Percentiles rank a stretch among this genome's conserved stretches.
Evolutionary conservation across 53 echinoderm and acorn worm genomes (phyloP).

Genomic region (Pentamera pediparva): DNA sequence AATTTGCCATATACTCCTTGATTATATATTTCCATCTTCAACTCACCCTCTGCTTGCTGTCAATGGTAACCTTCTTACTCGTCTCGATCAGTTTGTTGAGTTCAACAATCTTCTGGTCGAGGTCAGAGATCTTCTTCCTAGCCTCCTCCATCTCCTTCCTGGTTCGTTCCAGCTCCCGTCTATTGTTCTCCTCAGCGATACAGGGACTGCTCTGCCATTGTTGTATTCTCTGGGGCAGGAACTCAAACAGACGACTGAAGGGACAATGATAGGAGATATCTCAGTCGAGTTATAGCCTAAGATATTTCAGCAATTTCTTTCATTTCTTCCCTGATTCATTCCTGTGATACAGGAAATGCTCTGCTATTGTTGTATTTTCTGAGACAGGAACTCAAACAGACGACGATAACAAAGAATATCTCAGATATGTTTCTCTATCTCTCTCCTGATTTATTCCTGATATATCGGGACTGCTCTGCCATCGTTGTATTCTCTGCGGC

Average conservation of each 20-base stretch:
- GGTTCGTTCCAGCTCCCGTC: constrained; percentile 67
- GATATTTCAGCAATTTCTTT: too few relatives aligned
- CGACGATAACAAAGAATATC: constrained; percentile 7
- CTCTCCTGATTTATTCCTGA: constrained; percentile 77
- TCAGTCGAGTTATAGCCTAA: too few relatives aligned
- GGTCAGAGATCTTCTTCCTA: constrained; percentile 82
- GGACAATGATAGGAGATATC: not conserved
- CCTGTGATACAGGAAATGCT: constrained; percentile 90
- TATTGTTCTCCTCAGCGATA: constrained; percentile 92
- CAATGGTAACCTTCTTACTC: constrained; percentile 70
- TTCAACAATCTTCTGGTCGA: constrained; percentile 75
- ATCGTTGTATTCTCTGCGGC: constrained; percentile 89
- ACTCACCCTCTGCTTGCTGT: constrained; percentile 6
- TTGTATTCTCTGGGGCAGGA: constrained; percentile 89
- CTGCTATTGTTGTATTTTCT: constrained; percentile 95
- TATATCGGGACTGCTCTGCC: constrained; percentile 93
- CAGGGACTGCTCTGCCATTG: constrained; percentile 98
- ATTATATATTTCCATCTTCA: too few relatives aligned
- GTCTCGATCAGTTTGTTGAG: constrained; percentile 66
- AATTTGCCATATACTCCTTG: too few relatives aligned
- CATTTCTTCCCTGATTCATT: constrained; percentile 78
- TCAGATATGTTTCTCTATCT: constrained; percentile 93
- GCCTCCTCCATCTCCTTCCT: constrained; percentile 85
- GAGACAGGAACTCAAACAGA: constrained; percentile 90
- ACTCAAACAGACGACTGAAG: constrained; percentile 86